phyloP scores from a whole-genome alignment of 2,113 vertebrate species.

The Pseudorectes ferrugineus region DNA sequence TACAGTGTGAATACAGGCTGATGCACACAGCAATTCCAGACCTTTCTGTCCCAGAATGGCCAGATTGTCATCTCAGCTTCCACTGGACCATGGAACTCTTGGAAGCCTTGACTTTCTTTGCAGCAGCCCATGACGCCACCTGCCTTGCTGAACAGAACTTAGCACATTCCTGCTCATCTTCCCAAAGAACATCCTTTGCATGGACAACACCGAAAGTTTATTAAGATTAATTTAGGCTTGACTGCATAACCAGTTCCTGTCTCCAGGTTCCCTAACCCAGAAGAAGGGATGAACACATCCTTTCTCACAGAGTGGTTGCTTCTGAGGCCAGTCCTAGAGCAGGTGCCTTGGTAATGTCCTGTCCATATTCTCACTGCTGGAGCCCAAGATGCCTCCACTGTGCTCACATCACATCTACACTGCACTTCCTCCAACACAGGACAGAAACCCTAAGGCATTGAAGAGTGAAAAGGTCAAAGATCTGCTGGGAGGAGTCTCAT shows the following conservation, averaged over 20 bases:
- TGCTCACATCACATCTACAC: background rate
- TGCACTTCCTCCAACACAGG: fast-evolving
- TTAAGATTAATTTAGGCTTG: background rate
- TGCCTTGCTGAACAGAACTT: background rate
- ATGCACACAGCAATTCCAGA: background rate
- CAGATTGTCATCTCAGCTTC: background rate
- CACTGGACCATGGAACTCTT: background rate
- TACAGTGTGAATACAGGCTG: background rate
- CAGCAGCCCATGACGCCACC: background rate
- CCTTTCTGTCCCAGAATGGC: background rate
- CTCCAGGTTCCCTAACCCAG: background rate
- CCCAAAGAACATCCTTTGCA: background rate
- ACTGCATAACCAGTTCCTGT: background rate
- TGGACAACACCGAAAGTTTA: background rate
- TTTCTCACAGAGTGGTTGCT: background rate
- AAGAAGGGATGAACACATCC: background rate
- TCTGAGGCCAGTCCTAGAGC: background rate
- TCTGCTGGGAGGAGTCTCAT: background rate
- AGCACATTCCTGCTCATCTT: background rate
- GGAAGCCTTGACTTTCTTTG: background rate
- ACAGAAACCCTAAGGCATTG: background rate
- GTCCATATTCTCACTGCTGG: background rate
- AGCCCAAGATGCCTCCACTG: background rate
- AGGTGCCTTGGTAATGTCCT: background rate
- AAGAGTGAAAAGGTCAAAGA: background rate